phyloP scores from a whole-genome alignment of 2,888 invertebrate species.

The Phrixothrix hirtus region DNA sequence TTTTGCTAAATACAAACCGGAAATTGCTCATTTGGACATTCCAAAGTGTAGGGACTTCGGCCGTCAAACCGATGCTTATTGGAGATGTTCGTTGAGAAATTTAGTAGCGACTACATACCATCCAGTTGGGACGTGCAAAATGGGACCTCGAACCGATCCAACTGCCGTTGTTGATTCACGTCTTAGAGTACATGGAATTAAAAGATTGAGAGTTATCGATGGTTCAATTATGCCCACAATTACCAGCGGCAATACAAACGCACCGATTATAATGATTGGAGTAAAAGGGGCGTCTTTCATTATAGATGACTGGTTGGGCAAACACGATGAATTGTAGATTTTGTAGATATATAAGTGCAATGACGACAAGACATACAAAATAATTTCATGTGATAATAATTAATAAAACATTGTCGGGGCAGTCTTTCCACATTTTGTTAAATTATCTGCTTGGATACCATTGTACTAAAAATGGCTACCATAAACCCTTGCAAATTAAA shows the following conservation, averaged over 20 bases:
- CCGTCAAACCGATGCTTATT: constrained; percentile 56
- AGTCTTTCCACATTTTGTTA: too few relatives aligned
- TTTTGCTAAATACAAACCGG: not conserved
- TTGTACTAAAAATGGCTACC: too few relatives aligned
- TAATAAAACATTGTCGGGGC: too few relatives aligned
- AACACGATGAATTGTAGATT: not conserved
- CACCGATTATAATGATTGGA: constrained; percentile 87
- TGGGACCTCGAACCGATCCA: constrained; percentile 74
- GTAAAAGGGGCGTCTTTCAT: constrained; percentile 89
- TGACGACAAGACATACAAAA: too few relatives aligned
- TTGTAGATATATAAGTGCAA: too few relatives aligned
- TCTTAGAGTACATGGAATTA: constrained; percentile 75
- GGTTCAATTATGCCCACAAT: constrained; percentile 89
- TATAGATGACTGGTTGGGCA: constrained; percentile 75
- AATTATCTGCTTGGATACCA: too few relatives aligned
- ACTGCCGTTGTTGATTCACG: constrained; percentile 74
- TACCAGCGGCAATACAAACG: constrained; percentile 89
- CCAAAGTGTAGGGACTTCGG: constrained; percentile 43
- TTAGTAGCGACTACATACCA: constrained; percentile 29
- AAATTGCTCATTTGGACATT: not conserved
- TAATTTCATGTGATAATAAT: too few relatives aligned
- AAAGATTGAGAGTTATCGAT: constrained; percentile 77
- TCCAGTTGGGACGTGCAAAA: constrained; percentile 60
- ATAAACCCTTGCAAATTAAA: too few relatives aligned
- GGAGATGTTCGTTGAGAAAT: constrained; percentile 57